Evolutionary conservation across 2,797 vertebrate species (phyloP).

Genomic region (Ceyx erithaca): DNA sequence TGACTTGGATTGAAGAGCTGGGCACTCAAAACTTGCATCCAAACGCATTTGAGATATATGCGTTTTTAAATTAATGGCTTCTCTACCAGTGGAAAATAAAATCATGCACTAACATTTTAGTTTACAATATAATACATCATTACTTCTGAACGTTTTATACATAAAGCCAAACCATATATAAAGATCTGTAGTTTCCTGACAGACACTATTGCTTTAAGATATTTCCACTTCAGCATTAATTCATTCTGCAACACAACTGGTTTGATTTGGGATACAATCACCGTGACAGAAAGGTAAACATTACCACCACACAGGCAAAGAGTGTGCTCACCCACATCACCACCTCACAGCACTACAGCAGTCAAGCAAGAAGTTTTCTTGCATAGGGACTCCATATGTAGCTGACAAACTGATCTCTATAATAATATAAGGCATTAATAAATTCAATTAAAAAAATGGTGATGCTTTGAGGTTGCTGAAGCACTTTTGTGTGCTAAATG

Average conservation of each 20-base stretch:
- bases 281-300: conserved; percentile 69
- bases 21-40: conserved; percentile 6
- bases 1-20: neutral
- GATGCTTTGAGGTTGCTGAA: conserved; percentile 73
- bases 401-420: conserved; percentile 67
- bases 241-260: conserved; percentile 48
- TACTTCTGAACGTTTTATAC: conserved; percentile 56
- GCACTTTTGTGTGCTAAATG: conserved; percentile 72
- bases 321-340: conserved; percentile 58
- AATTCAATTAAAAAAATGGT: conserved; percentile 62
- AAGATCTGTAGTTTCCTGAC: conserved; percentile 73
- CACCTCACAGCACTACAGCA: conserved; percentile 30
- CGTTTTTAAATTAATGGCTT: conserved; percentile 43
- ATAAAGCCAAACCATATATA: conserved; percentile 71
- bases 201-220: conserved; percentile 79
- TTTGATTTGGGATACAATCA: conserved; percentile 59
- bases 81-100: conserved; percentile 80
- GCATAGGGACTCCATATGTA: conserved; percentile 59
- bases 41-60: conserved; percentile 63
- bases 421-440: conserved; percentile 80
- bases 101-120: conserved; percentile 81
- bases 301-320: conserved; percentile 66
- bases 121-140: conserved; percentile 80
- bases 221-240: conserved; percentile 37
- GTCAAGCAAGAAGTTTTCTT: neutral